phyloP scores from a whole-genome alignment of 2,888 invertebrate species.

The Cephalotes varians region DNA sequence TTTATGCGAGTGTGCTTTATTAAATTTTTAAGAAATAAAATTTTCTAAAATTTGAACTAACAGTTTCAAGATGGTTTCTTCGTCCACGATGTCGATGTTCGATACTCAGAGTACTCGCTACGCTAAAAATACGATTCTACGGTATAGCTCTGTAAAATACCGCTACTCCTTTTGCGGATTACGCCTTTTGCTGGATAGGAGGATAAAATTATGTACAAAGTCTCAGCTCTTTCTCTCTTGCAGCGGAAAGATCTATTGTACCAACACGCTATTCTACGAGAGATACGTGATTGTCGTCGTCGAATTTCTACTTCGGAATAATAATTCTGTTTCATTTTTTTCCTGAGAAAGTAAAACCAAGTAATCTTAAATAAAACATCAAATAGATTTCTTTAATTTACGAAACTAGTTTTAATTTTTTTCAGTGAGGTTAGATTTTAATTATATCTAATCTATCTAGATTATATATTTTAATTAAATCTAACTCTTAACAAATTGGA shows the following conservation, averaged over 20 bases:
- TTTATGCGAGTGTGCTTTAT: background rate
- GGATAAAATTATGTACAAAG: conserved; percentile 37
- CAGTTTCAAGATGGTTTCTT: conserved; percentile 5
- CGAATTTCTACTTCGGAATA: background rate
- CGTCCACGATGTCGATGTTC: background rate
- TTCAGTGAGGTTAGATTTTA: background rate
- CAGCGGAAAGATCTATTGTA: conserved; percentile 38
- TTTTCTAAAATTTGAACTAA: background rate
- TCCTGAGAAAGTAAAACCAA: background rate
- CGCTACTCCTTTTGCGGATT: conserved; percentile 53
- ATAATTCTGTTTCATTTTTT: background rate
- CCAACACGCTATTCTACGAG: conserved; percentile 6
- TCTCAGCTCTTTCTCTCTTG: conserved; percentile 45
- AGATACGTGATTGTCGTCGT: conserved; percentile 21
- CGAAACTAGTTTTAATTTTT: background rate
- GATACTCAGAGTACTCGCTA: conserved; percentile 29
- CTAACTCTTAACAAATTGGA: too few species aligned
- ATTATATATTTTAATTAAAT: background rate
- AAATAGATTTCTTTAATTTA: background rate
- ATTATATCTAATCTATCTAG: background rate
- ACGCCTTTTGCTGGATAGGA: conserved; percentile 42
- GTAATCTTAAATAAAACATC: background rate
- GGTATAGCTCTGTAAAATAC: conserved; percentile 61
- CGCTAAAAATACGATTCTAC: conserved; percentile 30
- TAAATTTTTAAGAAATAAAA: background rate